Base-by-base conservation (phyloP, 2,113 vertebrate species). In the Cervus canadensis region DNA sequence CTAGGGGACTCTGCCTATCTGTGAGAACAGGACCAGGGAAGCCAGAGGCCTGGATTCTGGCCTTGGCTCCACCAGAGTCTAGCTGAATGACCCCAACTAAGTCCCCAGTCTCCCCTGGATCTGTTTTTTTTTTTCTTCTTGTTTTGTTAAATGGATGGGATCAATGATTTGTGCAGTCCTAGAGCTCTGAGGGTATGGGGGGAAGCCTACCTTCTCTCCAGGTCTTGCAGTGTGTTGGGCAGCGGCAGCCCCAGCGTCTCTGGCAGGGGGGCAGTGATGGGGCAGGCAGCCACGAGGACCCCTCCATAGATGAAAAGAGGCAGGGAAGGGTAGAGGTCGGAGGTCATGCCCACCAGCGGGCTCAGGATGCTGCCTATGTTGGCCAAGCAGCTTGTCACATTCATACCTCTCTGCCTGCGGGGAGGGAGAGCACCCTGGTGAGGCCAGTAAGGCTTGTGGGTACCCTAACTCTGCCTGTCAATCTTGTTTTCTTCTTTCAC, bases 391-490 rank as follows among this genome's bases (percentile, higher is more conserved):
- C 98, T 98, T 10, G 98, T 99, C 76, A 99, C 98, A 6, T 99
- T 99, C 99, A 99, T 98, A 54, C 99, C 99, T 0, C 98, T 99
- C 98, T 99, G 99, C 97, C 99, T 99, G 98, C 0, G 52, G 40
- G 11, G 4, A 89, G 59, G 62, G 76, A 40, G 56, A 84, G 26
- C 45, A 59, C 43, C 21, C 48, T 12, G 17, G n/a, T 79, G 88
- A 87, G 76, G 52, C 25, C 8, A 6, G 10, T 36, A 74, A 14
- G 60, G 23, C 45, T 71, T 92, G 25, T 0, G 1, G 17, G 36
- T 3, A 14, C 67, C n/a, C 57, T 78, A 15, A 28, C 14, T 26
- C 54, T 78, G 36, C 23, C 59, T 45, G 50, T 16, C n/a, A 28
- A 3, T 7, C 0, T 15, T 52, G 60, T 54, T 33, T 50, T 43